phyloP scores from a whole-genome alignment of 2,113 vertebrate species.

The Phasianus colchicus region DNA sequence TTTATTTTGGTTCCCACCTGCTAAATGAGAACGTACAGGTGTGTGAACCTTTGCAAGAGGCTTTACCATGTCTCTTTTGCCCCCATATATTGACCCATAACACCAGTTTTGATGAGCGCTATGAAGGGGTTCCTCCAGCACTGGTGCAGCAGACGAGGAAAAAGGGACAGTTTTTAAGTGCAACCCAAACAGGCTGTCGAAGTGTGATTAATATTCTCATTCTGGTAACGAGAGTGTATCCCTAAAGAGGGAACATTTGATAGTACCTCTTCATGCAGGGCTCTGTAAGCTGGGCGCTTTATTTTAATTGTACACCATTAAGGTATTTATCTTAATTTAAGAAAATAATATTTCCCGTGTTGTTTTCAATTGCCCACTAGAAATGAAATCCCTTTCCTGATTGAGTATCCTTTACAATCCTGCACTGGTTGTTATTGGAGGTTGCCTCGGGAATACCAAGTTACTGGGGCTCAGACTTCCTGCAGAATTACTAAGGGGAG shows the following conservation, averaged over 20 bases:
- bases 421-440: conserved; percentile 52
- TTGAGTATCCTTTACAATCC: neutral
- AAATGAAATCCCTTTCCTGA: conserved; percentile 63
- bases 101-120: fast-evolving
- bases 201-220: neutral
- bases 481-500: conserved; percentile 1
- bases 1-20: neutral
- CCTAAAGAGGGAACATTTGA: conserved; percentile 24
- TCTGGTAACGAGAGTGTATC: neutral
- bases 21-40: neutral
- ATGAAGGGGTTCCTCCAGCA: neutral
- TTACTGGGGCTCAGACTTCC: conserved; percentile 39
- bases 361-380: conserved; percentile 57
- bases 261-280: neutral
- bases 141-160: neutral
- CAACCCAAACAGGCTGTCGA: neutral
- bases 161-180: neutral
- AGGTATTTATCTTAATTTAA: conserved; percentile 64
- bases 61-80: neutral
- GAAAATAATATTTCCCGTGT: conserved; percentile 70
- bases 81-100: neutral
- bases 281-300: conserved; percentile 5
- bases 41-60: neutral
- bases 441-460: conserved; percentile 45
- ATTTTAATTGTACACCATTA: conserved; percentile 59